Evolutionary conservation across 2,888 invertebrate species (phyloP).

Genomic region (Alentia gelatinosa): DNA sequence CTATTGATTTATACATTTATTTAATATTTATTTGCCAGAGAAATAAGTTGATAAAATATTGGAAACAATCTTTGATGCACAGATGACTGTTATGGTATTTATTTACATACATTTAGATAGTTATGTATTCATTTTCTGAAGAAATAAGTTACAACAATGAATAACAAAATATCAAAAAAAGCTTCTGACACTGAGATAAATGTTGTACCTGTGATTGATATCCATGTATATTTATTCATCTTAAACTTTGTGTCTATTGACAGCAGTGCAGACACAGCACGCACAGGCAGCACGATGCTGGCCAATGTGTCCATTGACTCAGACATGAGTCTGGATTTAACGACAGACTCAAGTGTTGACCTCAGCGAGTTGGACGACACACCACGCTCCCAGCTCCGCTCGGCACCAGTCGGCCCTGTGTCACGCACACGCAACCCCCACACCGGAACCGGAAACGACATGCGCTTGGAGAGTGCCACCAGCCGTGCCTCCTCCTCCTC

Average conservation of each 20-base stretch:
- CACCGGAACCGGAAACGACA: not conserved
- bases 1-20: too few species aligned
- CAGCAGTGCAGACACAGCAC: constrained; percentile 9
- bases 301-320: constrained; percentile 76
- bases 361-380: constrained; percentile 55
- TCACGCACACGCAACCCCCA: constrained; percentile 23
- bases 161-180: too few species aligned
- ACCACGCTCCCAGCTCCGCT: not conserved
- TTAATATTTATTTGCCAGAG: too few species aligned
- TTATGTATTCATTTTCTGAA: too few species aligned
- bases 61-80: too few species aligned
- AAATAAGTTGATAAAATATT: too few species aligned
- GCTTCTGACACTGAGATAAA: too few species aligned
- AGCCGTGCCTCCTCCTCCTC: not conserved
- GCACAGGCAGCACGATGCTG: constrained; percentile 66
- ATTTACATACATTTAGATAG: too few species aligned
- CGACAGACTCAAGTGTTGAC: constrained; percentile 59
- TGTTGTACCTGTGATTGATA: too few species aligned
- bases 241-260: not conserved
- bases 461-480: not conserved
- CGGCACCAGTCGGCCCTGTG: constrained; percentile 27
- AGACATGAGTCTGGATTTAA: constrained; percentile 65
- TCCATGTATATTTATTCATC: too few species aligned
- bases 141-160: too few species aligned
- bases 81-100: too few species aligned